A percentile compares a stretch with the other conserved stretches of the same genome.
Evolutionary conservation across 2,888 invertebrate species (phyloP).

Genomic region (Cordylochernes scorpioides): DNA sequence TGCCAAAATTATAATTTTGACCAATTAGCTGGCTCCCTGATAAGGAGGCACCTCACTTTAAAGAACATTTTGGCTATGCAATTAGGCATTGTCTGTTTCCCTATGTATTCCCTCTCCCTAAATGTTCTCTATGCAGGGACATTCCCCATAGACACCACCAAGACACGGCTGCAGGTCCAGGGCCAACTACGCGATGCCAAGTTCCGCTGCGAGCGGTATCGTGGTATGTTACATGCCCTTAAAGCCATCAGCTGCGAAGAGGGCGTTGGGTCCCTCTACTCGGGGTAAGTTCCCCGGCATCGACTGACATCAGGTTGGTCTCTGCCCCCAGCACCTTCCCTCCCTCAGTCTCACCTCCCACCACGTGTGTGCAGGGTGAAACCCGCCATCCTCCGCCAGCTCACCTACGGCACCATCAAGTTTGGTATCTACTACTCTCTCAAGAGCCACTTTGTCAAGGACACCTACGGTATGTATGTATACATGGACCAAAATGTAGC

Average conservation of each 20-base stretch:
- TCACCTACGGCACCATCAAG: constrained; percentile 84
- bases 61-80: no score
- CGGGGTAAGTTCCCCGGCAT: constrained; percentile 52
- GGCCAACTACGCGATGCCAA: constrained; percentile 41
- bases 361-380: constrained; percentile 37
- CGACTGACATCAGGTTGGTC: no score
- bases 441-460: constrained; percentile 36
- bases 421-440: constrained; percentile 81
- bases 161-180: constrained; percentile 76
- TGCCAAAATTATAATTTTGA: background rate
- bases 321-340: no score
- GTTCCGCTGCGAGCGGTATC: constrained; percentile 30
- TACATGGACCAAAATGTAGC: no score
- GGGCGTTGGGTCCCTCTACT: constrained; percentile 57
- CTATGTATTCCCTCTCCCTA: no score
- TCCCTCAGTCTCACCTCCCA: no score
- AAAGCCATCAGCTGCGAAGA: constrained; percentile 59
- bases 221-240: constrained; percentile 75
- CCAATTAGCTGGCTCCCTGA: no score
- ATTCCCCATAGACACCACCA: constrained; percentile 85
- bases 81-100: no score
- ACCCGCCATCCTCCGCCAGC: constrained; percentile 71
- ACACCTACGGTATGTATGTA: constrained; percentile 21
- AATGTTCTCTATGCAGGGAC: constrained; percentile 37
- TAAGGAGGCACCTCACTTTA: no score